Base-by-base conservation (phyloP, 1,140 invertebrate genomes). In the Conus betulinus region DNA sequence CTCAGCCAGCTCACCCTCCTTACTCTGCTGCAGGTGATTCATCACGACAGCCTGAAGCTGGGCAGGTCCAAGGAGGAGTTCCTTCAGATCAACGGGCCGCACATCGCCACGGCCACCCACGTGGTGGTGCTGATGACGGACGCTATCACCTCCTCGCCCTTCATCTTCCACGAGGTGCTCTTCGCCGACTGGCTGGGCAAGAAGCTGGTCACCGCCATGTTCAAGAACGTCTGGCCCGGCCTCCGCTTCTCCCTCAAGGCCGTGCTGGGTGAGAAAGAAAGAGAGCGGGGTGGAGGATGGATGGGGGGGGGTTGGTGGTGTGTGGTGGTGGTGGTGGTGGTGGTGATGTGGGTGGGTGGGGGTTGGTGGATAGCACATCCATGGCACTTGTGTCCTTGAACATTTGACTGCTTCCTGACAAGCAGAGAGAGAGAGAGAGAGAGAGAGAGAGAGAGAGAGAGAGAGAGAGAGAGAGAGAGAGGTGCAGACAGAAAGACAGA, bases 131-230 rank as follows among this genome's bases (percentile, higher is more conserved):
- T 95, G 5, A 89, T 95, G 71, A 95, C 94, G 8, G 94, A 93
- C 27, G 20, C 89, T 92, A 3, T 60, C 8, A 60, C 90, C 91
- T 0, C 84, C 53, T 0, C 94, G 67, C 94, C 94, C 8, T 95
- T 95, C 90, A 93, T 95, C 57, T 95, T 94, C 88, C 94, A 95
- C 60, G 94, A 95, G 86, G 92, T 94, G 13, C 89, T 95, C 25
- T 95, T 95, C 90, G 93, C 94, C 89, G 94, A 95, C 91, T 95
- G 94, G 94, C 88, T 95, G 39, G 94, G 94, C 39, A 95, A 95
- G 91, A 95, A 94, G 90, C 82, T 95, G 7, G 92, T 94, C 7
- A 93, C 93, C 17, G 93, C 93, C 39, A 93, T 94, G 91, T 95
- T 95, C 86, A 94, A 94, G 84, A 94, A 95, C 91, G 91, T 92